Evolutionary conservation across 1,140 invertebrate species (phyloP).

Genomic region (Apis florea): DNA sequence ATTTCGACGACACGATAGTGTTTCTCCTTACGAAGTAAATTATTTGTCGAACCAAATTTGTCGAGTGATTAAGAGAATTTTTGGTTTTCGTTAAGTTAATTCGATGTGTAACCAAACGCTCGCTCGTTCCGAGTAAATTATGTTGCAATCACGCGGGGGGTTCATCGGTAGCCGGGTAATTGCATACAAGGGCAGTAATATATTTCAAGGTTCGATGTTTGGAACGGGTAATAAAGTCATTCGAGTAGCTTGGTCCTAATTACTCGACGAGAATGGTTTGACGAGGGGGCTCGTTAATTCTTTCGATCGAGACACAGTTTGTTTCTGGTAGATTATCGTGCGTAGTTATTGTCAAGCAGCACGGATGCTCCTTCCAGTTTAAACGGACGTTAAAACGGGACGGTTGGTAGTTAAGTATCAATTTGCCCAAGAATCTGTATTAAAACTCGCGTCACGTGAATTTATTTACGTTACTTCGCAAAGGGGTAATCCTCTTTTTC

Average conservation of each 20-base stretch:
- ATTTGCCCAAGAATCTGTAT: slow-evolving; percentile 33
- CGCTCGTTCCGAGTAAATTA: neutral
- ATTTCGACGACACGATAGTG: too few relatives aligned
- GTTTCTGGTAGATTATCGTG: slow-evolving; percentile 17
- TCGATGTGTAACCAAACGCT: neutral
- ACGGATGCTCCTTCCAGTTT: neutral
- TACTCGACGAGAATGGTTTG: neutral
- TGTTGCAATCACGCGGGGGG: neutral
- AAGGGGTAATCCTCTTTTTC: neutral
- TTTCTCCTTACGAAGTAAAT: too few relatives aligned
- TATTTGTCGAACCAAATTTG: neutral
- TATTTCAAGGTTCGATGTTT: slow-evolving; percentile 9
- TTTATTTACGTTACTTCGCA: slow-evolving; percentile 33
- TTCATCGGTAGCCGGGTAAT: slow-evolving; percentile 3
- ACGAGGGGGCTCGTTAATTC: slow-evolving; percentile 13
- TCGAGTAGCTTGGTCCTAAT: slow-evolving; percentile 17
- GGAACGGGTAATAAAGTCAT: slow-evolving; percentile 3
- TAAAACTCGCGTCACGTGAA: slow-evolving; percentile 22
- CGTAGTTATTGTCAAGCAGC: neutral
- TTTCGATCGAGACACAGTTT: slow-evolving; percentile 14
- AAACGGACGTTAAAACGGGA: slow-evolving; percentile 1
- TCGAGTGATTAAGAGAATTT: neutral
- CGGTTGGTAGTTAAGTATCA: slow-evolving; percentile 26
- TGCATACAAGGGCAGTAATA: slow-evolving; percentile 1
- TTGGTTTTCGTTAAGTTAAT: neutral